Evolutionary conservation across 1,140 invertebrate species (phyloP).

Genomic region (Polypedilum pembai): DNA sequence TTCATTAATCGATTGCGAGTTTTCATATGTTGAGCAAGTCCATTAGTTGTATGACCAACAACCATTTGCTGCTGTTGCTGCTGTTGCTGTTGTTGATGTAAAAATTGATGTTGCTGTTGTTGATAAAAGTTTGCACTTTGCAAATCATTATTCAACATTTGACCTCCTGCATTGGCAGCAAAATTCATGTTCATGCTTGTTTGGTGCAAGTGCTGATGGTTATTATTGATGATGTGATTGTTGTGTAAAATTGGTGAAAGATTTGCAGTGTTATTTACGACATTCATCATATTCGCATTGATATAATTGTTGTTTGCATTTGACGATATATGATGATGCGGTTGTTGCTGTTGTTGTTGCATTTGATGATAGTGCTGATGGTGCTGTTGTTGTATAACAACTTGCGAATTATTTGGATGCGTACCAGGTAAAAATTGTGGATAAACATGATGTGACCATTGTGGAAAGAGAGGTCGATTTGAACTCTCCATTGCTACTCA

Average conservation of each 20-base stretch:
- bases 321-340: constrained; percentile 32
- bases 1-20: constrained; percentile 36
- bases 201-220: constrained; percentile 20
- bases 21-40: constrained; percentile 44
- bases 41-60: constrained; percentile 35
- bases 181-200: constrained; percentile 22
- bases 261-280: neutral
- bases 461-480: constrained; percentile 72
- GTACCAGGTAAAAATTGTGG: constrained; percentile 82
- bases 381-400: constrained; percentile 44
- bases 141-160: constrained; percentile 7
- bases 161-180: neutral
- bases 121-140: constrained; percentile 25
- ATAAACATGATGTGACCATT: constrained; percentile 88
- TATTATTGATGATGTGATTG: constrained; percentile 24
- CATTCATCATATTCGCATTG: constrained; percentile 1
- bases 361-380: constrained; percentile 50
- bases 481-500: constrained; percentile 37
- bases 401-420: constrained; percentile 52
- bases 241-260: constrained; percentile 8
- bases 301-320: constrained; percentile 23
- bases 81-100: constrained; percentile 37
- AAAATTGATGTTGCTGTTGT: constrained; percentile 35
- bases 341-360: constrained; percentile 46
- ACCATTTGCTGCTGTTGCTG: neutral